These are phyloP conservation scores for Zygogramma bicolorata DNA, from an alignment of 2,888 invertebrate species.

Conservation along the genomic window DNA sequence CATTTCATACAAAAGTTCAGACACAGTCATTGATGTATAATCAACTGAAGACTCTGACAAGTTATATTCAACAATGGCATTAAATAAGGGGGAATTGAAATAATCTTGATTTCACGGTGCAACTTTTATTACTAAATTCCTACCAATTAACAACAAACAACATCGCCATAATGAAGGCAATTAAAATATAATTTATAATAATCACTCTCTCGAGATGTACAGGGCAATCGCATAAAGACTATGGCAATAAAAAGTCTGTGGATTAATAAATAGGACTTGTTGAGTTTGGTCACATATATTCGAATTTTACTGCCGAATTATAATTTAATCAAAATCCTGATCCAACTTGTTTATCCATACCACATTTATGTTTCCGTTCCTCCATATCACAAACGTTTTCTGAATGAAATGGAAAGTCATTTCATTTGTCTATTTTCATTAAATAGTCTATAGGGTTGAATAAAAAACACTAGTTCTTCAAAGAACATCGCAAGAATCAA, in stretches of 20 bases:
- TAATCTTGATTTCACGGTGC: slow-evolving; percentile 6
- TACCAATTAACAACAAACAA: background rate
- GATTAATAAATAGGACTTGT: too few species aligned
- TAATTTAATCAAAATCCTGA: too few species aligned
- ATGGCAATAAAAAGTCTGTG: background rate
- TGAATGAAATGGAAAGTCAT: too few species aligned
- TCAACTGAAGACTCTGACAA: background rate
- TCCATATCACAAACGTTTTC: too few species aligned
- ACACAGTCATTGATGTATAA: background rate
- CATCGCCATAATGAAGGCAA: background rate
- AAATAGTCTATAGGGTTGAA: too few species aligned
- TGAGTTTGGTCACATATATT: too few species aligned
- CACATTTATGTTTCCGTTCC: too few species aligned
- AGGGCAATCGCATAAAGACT: background rate
- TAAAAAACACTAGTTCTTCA: too few species aligned
- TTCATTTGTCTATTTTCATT: too few species aligned
- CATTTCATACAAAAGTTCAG: background rate
- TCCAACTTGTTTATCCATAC: too few species aligned
- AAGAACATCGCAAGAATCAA: too few species aligned
- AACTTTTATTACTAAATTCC: background rate
- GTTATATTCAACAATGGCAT: background rate
- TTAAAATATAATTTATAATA: slow-evolving; percentile 15
- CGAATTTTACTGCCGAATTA: too few species aligned
- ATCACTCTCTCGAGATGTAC: background rate
- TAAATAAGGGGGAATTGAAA: background rate